Evolutionary conservation across 2,113 vertebrate genomes (phyloP).

Genomic region (Aegypius monachus): DNA sequence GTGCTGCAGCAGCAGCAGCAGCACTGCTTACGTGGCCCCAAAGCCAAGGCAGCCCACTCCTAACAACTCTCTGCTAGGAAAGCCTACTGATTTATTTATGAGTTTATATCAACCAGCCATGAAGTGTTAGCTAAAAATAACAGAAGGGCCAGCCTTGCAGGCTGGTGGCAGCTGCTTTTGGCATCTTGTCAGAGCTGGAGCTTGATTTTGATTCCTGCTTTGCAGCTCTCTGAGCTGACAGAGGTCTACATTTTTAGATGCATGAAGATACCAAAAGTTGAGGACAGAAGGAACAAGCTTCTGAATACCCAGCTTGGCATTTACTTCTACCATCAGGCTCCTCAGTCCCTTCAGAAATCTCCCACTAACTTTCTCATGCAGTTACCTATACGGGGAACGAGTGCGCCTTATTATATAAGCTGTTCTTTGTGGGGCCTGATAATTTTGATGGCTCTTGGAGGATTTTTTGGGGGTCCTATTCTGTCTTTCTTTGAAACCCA

Average conservation of each 20-base stretch:
- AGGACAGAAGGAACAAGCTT: neutral
- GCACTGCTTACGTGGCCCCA: neutral
- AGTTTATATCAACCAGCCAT: neutral
- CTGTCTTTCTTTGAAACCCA: neutral
- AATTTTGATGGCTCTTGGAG: neutral
- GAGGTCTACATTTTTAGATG: neutral
- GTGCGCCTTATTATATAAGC: neutral
- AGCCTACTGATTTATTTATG: neutral
- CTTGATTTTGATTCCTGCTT: neutral
- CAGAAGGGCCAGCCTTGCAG: neutral
- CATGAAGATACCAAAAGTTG: neutral
- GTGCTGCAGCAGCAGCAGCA: slow-evolving; percentile 10
- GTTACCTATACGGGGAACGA: accelerated
- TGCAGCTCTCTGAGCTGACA: neutral
- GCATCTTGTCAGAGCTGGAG: neutral
- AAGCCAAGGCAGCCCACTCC: neutral
- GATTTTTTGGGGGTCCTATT: neutral
- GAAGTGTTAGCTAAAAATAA: neutral
- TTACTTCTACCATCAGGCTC: neutral
- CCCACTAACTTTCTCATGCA: neutral
- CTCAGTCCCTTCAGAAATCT: neutral
- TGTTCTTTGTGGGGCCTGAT: neutral
- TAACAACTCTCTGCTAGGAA: neutral
- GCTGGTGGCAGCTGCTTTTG: neutral
- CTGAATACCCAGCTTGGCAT: neutral